A percentile compares a stretch with the other conserved stretches of the same genome.
Conservation (phyloP, 2,888 invertebrate species). For the Metalampra italica region DNA sequence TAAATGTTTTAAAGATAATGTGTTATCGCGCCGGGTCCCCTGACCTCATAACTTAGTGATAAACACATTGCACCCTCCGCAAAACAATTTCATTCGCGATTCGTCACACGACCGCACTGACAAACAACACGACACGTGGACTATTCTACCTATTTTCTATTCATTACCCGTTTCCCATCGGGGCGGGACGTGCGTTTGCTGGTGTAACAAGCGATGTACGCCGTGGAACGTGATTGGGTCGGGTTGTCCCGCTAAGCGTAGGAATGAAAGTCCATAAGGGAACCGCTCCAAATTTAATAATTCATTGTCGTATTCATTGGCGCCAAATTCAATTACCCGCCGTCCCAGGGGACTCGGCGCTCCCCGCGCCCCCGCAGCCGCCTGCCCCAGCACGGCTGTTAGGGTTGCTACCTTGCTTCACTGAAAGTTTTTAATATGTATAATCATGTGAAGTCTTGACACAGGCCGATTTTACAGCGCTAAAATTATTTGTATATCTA, state of each 20-base stretch:
- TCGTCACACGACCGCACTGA: slow-evolving; percentile 22
- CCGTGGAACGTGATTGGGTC: neutral
- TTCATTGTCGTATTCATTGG: slow-evolving; percentile 75
- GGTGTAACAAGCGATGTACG: slow-evolving; percentile 10
- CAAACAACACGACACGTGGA: slow-evolving; percentile 7
- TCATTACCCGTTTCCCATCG: neutral
- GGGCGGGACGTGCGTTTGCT: neutral
- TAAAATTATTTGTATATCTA: too few relatives aligned
- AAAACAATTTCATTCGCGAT: slow-evolving; percentile 20
- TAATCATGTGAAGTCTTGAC: too few relatives aligned
- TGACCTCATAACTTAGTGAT: slow-evolving; percentile 17
- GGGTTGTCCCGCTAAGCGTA: neutral
- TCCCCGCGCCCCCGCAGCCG: slow-evolving; percentile 10
- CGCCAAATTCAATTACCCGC: slow-evolving; percentile 70
- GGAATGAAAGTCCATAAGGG: slow-evolving; percentile 16
- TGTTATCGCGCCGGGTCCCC: slow-evolving; percentile 5
- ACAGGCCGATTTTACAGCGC: too few relatives aligned
- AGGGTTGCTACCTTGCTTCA: neutral
- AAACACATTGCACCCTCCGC: slow-evolving; percentile 11
- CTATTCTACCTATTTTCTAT: neutral
- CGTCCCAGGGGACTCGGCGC: slow-evolving; percentile 29
- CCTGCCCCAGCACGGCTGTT: slow-evolving; percentile 3
- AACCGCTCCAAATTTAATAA: slow-evolving; percentile 67
- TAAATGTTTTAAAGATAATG: neutral
- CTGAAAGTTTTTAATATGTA: too few relatives aligned